Conservation (phyloP, 2,113 vertebrate species). For the Sciurus niger region DNA sequence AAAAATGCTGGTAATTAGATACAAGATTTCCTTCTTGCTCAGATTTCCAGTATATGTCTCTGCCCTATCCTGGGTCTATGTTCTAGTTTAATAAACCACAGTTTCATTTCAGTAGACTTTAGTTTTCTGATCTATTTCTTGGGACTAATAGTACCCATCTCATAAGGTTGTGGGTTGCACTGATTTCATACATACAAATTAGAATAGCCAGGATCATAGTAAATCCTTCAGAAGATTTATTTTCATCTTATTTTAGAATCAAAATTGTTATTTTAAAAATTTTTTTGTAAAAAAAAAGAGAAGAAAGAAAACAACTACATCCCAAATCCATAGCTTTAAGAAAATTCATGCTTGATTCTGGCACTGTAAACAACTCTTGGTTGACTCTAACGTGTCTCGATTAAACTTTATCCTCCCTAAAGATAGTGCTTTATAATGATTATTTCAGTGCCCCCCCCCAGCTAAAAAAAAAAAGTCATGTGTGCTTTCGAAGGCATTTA, state of each 20-base stretch:
- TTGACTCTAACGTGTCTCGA: conserved; percentile 59
- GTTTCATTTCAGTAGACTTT: conserved; percentile 36
- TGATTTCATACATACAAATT: neutral
- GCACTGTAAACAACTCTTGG: conserved; percentile 35
- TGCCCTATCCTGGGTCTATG: neutral
- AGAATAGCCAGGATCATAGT: neutral
- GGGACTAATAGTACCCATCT: conserved; percentile 18
- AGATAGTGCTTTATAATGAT: conserved; percentile 46
- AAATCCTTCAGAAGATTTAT: conserved; percentile 6
- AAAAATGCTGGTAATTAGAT: conserved; percentile 37
- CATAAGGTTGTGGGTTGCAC: neutral
- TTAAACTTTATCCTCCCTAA: conserved; percentile 60
- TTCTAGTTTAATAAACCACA: conserved; percentile 26
- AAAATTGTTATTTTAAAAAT: neutral
- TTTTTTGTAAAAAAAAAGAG: too few relatives aligned
- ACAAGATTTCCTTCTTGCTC: neutral
- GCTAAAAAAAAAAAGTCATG: neutral
- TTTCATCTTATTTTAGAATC: neutral
- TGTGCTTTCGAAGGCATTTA: conserved; percentile 45
- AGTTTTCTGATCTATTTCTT: conserved; percentile 14
- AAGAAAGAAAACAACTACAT: neutral
- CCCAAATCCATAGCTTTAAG: conserved; percentile 44
- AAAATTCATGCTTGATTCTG: conserved; percentile 50
- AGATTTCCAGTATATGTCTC: neutral
- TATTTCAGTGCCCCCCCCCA: neutral